Conservation (phyloP, 2,888 invertebrate species). For the Helobdella robusta region DNA sequence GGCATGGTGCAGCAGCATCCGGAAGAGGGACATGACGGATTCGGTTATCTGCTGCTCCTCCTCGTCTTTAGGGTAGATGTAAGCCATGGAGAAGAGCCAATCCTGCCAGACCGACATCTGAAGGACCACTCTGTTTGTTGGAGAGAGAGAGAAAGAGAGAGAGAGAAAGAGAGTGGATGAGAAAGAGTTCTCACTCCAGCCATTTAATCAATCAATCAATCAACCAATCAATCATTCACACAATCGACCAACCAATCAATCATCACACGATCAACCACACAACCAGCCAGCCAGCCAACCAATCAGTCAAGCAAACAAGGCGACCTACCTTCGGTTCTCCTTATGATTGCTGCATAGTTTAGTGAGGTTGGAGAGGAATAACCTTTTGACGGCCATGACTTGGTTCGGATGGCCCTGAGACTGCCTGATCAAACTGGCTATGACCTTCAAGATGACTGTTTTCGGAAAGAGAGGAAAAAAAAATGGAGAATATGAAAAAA, state of each 20-base stretch:
- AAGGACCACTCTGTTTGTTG: constrained; percentile 69
- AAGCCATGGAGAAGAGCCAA: constrained; percentile 90
- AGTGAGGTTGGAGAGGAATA: constrained; percentile 97
- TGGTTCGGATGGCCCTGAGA: constrained; percentile 59
- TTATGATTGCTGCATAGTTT: constrained; percentile 88
- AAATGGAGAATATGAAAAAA: too few relatives aligned
- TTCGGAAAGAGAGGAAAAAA: constrained; percentile 13
- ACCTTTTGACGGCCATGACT: constrained; percentile 60
- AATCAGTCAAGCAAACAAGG: not conserved
- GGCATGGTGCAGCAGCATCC: constrained; percentile 94
- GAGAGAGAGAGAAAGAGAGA: not conserved
- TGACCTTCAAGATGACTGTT: constrained; percentile 92
- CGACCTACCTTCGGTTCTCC: constrained; percentile 69
- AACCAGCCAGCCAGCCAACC: too few relatives aligned
- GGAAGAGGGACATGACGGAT: constrained; percentile 92
- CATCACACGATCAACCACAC: too few relatives aligned
- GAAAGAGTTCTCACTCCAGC: too few relatives aligned
- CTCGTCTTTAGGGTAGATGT: constrained; percentile 86
- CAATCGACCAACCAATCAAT: too few relatives aligned
- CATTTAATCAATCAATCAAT: too few relatives aligned
- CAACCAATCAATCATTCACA: too few relatives aligned
- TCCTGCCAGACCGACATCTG: constrained; percentile 99
- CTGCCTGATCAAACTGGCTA: constrained; percentile 88
- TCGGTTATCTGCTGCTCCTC: constrained; percentile 94
- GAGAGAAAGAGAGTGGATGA: too few relatives aligned